phyloP scores from a whole-genome alignment of 2,888 invertebrate species.

The Nomada hirtipes region DNA sequence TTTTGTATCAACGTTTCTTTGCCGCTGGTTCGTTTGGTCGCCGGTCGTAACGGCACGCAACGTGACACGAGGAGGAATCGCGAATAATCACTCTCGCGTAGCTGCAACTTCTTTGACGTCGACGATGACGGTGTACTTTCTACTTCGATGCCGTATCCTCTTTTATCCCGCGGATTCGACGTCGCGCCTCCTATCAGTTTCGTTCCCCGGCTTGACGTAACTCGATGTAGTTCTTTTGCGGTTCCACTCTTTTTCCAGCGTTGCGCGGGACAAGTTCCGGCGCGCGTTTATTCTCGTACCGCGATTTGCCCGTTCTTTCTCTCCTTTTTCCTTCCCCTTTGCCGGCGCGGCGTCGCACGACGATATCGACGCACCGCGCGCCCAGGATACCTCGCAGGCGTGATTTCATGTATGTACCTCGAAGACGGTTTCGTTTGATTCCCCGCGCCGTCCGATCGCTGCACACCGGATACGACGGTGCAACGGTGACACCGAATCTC shows the following conservation, averaged over 20 bases:
- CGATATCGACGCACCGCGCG: slow-evolving; percentile 21
- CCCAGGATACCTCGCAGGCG: background rate
- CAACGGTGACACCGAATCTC: too few species aligned
- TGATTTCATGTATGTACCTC: background rate
- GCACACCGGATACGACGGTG: too few species aligned
- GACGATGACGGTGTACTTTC: slow-evolving; percentile 68
- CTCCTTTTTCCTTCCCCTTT: background rate
- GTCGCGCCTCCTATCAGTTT: slow-evolving; percentile 60
- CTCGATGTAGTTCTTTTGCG: slow-evolving; percentile 54
- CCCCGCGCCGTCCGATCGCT: too few species aligned
- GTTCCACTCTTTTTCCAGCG: slow-evolving; percentile 37
- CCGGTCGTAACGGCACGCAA: slow-evolving; percentile 34
- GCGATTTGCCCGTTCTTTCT: slow-evolving; percentile 16
- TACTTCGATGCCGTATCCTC: slow-evolving; percentile 58
- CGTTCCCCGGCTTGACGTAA: slow-evolving; percentile 55
- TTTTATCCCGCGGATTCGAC: slow-evolving; percentile 53
- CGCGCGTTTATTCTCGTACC: slow-evolving; percentile 38
- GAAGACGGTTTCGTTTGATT: background rate
- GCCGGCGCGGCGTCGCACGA: slow-evolving; percentile 5
- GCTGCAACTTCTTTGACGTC: slow-evolving; percentile 60
- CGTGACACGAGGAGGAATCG: slow-evolving; percentile 51
- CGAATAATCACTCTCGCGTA: slow-evolving; percentile 59
- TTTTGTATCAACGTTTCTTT: slow-evolving; percentile 20
- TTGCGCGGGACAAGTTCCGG: slow-evolving; percentile 33
- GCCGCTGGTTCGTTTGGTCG: slow-evolving; percentile 44